Evolutionary conservation across 2,797 vertebrate genomes (phyloP).

Genomic region (Apogon hyalosoma): DNA sequence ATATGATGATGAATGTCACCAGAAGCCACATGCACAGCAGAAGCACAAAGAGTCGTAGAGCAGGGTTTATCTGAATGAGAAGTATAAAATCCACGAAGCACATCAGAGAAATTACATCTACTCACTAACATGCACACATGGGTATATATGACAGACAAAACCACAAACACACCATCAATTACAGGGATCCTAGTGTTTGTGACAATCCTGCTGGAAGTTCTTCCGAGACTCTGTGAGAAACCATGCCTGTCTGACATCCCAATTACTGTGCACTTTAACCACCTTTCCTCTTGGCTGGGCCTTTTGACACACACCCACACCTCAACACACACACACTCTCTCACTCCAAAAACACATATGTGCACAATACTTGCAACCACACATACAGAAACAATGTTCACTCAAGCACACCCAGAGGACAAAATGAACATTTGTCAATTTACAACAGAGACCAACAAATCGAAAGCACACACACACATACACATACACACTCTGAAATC

Average conservation of each 20-base stretch:
- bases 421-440: constrained; percentile 19
- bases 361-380: background rate
- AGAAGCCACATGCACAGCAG: background rate
- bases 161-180: background rate
- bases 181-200: background rate
- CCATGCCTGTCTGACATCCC: constrained; percentile 23
- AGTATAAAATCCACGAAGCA: background rate
- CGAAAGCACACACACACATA: background rate
- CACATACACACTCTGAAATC: background rate
- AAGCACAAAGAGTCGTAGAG: too few species aligned
- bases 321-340: too few species aligned
- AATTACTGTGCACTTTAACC: constrained; percentile 36
- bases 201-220: constrained; percentile 7
- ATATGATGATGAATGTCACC: background rate
- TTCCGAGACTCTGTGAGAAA: constrained; percentile 16
- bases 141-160: background rate
- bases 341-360: too few species aligned
- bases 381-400: constrained; percentile 2
- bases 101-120: background rate
- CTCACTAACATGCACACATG: too few species aligned
- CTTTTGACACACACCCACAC: background rate
- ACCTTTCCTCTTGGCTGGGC: constrained; percentile 22
- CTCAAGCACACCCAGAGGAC: constrained; percentile 5
- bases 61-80: too few species aligned
- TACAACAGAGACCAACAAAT: constrained; percentile 1